Base-by-base conservation (phyloP, 2,888 invertebrate genomes). In the Dichetophora obliterata region DNA sequence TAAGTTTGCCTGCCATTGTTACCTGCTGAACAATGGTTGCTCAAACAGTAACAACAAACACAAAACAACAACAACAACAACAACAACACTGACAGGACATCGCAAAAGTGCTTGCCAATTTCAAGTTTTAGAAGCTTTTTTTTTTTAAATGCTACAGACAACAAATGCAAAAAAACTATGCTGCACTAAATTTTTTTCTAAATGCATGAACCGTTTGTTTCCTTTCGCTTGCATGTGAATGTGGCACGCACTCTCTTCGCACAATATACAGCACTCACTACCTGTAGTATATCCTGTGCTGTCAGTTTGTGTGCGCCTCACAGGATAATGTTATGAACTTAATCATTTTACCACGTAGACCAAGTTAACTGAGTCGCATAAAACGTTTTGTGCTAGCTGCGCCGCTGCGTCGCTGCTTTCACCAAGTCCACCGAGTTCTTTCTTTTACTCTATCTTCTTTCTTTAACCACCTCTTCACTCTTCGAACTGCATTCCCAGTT, bases 261-360 rank as follows among this genome's bases (percentile, higher is more conserved):
- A 43, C 14, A 43, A 43, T 43, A 43, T 14, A 11, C 43, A 43
- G 37, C 43, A 11, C 37, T 37, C 37, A 5, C 37, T 37, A 37
- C n/a, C n/a, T n/a, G n/a, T n/a, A n/a, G 14, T 68, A 22, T 68
- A 22, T 11, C 22, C 37, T 6, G 52, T 19, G 31, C 4, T 57
- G 71, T 52, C n/a, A 14, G 24, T 57, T 5, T 71, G 57, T 57
- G 37, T 37, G 31, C 8, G 71, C 31, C 24, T 37, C 34, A 31
- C 65, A 31, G 61, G 19, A 75, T 70, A 72, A 75, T 75, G 71
- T 50, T 52, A 68, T 69, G 69, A 77, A 77, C 77, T 77, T 75
- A 54, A 75, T 69, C 69, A 69, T 77, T 77, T 77, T 77, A 52
- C 77, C 73, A 77, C 74, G 71, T 76, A 71, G 63, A 63, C 70